Conservation (phyloP, 2,113 vertebrate species). For the Psophia crepitans region DNA sequence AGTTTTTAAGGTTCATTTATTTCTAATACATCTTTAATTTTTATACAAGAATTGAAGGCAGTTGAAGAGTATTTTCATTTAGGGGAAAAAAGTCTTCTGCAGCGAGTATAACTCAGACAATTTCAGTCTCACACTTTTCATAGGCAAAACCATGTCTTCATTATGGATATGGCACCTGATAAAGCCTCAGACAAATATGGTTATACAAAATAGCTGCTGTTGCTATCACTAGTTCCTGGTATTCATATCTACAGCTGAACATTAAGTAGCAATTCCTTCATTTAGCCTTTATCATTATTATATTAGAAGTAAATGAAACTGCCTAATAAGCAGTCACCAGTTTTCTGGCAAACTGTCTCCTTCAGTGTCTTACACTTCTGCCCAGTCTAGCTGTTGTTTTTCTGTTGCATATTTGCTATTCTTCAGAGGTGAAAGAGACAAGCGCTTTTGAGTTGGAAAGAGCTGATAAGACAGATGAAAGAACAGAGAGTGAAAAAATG, state of each 20-base stretch:
- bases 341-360: background rate
- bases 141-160: background rate
- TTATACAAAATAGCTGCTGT: background rate
- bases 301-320: background rate
- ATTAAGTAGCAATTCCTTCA: background rate
- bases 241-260: background rate
- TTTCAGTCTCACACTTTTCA: background rate
- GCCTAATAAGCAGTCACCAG: background rate
- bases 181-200: background rate
- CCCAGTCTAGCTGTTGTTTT: background rate
- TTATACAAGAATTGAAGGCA: background rate
- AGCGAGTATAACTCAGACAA: background rate
- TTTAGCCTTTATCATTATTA: background rate
- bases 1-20: background rate
- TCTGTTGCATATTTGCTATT: background rate
- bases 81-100: background rate
- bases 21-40: background rate
- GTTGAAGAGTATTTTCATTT: background rate
- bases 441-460: background rate
- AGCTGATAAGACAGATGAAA: background rate
- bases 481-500: background rate
- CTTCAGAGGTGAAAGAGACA: background rate
- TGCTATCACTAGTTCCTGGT: background rate
- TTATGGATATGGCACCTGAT: background rate
- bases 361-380: background rate